Percentiles rank a stretch among this genome's conserved stretches.
Conservation (phyloP, 2,113 vertebrate species). For the Chaetodon trifascialis region DNA sequence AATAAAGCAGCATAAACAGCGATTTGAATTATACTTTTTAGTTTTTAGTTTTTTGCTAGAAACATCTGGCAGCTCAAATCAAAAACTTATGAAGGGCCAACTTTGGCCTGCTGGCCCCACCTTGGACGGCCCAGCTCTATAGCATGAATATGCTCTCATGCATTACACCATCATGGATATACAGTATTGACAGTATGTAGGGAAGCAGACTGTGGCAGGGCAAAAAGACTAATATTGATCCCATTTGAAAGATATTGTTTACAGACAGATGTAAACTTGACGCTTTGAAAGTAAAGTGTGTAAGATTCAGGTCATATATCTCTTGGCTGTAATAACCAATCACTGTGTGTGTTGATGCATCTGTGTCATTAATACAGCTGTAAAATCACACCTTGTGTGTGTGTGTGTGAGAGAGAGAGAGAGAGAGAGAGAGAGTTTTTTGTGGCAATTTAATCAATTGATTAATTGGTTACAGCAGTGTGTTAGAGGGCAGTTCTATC, state of each 20-base stretch:
- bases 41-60: too few species aligned
- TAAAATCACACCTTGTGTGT: constrained; percentile 30
- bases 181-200: constrained; percentile 40
- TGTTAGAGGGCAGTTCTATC: constrained; percentile 33
- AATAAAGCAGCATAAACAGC: too few species aligned
- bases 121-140: too few species aligned
- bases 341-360: constrained; percentile 7
- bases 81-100: too few species aligned
- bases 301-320: not conserved
- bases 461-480: constrained; percentile 59
- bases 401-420: not conserved
- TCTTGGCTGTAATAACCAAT: constrained; percentile 8
- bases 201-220: not conserved
- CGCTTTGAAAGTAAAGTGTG: constrained; percentile 11
- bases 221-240: constrained; percentile 58
- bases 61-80: too few species aligned
- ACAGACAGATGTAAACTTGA: not conserved
- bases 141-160: constrained; percentile 16
- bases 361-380: constrained; percentile 12
- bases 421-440: not conserved
- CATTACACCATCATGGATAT: constrained; percentile 19
- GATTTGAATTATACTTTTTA: too few species aligned
- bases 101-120: too few species aligned
- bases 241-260: constrained; percentile 11
- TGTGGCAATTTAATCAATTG: constrained; percentile 48